Evolutionary conservation across 1,140 invertebrate genomes (phyloP).

Genomic region (Musca domestica): DNA sequence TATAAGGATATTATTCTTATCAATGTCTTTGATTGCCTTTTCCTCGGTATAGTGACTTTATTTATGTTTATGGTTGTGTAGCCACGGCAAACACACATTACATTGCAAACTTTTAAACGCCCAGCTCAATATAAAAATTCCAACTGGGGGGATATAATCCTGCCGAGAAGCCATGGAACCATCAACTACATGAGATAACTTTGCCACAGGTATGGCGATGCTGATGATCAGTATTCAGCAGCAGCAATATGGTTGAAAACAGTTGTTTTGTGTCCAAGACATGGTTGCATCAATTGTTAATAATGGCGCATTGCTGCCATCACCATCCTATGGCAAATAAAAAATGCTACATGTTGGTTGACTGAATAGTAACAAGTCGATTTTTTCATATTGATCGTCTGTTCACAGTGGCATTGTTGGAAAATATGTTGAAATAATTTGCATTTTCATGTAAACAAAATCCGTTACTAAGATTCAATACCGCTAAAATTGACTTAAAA

Average conservation of each 20-base stretch:
- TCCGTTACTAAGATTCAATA: too few relatives aligned
- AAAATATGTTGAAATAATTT: too few relatives aligned
- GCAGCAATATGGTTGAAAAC: constrained; percentile 2
- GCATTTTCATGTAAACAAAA: too few relatives aligned
- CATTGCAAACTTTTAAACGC: constrained; percentile 12
- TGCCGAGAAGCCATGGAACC: neutral
- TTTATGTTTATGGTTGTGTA: constrained; percentile 51
- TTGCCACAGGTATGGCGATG: neutral
- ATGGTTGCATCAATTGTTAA: constrained; percentile 36
- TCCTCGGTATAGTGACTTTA: constrained; percentile 48
- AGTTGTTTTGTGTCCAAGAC: neutral
- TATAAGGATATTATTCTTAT: too few relatives aligned
- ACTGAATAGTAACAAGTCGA: neutral
- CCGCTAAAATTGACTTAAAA: too few relatives aligned
- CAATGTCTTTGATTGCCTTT: too few relatives aligned
- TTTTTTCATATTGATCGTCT: constrained; percentile 7
- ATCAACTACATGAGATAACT: neutral
- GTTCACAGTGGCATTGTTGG: too few relatives aligned
- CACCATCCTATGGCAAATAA: neutral
- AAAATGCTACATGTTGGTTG: neutral
- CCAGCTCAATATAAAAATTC: neutral
- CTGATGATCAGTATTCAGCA: constrained; percentile 7
- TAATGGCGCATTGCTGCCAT: constrained; percentile 46
- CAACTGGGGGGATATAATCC: neutral
- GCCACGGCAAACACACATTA: constrained; percentile 49